These are phyloP conservation scores for Buceros bicornis DNA, from an alignment of 2,797 vertebrate species.

Conservation along the genomic window DNA sequence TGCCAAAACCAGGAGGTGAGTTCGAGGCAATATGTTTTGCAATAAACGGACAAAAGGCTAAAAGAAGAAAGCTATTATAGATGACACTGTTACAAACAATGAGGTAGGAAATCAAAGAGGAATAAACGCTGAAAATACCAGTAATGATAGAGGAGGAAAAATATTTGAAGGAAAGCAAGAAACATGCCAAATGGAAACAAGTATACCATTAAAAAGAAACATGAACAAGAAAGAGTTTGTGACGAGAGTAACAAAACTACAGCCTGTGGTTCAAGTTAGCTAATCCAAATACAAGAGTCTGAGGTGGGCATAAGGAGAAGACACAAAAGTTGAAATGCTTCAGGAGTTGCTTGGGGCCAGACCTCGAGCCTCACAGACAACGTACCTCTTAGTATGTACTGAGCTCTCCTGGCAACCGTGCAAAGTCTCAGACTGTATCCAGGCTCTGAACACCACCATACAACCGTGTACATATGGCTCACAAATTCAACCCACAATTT, in stretches of 20 bases:
- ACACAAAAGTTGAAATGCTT: background rate
- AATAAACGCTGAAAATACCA: background rate
- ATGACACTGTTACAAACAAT: background rate
- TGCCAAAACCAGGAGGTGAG: background rate
- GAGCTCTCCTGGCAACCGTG: background rate
- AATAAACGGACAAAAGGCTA: background rate
- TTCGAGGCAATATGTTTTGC: background rate
- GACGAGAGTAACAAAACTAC: background rate
- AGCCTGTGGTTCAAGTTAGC: background rate
- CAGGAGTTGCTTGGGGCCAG: background rate
- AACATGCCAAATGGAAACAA: background rate
- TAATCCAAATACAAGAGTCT: background rate
- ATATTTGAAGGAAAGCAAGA: background rate
- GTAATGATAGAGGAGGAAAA: background rate
- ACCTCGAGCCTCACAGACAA: background rate
- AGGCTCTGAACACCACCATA: background rate
- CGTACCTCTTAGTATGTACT: rapidly evolving
- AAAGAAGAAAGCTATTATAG: background rate
- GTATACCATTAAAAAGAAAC: background rate
- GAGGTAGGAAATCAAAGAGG: background rate
- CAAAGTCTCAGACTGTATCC: background rate
- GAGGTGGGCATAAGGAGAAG: background rate
- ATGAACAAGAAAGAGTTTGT: background rate
- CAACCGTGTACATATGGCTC: background rate
- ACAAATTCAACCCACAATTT: background rate